Evolutionary conservation across 2,113 vertebrate genomes (phyloP).

Genomic region (Notothenia coriiceps): DNA sequence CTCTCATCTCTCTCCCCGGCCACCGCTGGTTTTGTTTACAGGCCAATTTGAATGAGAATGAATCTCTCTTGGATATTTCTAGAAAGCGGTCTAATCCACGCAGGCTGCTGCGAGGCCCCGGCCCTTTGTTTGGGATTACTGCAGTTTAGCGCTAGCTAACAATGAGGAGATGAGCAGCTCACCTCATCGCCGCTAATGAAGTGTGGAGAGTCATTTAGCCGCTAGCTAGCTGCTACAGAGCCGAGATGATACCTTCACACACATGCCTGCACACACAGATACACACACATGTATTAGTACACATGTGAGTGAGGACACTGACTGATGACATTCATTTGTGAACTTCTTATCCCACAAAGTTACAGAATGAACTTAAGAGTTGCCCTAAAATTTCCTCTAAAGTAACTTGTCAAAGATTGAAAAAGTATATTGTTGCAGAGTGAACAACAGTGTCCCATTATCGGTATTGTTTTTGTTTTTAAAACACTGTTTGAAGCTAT

Average conservation of each 20-base stretch:
- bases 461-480: neutral
- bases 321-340: conserved; percentile 29
- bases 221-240: conserved; percentile 87
- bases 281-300: conserved; percentile 18
- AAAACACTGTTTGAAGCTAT: neutral
- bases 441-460: neutral
- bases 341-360: conserved; percentile 17
- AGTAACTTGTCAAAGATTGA: conserved; percentile 23
- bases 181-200: conserved; percentile 99
- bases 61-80: conserved; percentile 87
- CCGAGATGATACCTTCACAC: conserved; percentile 76
- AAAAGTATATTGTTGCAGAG: conserved; percentile 3
- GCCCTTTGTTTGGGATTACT: conserved; percentile 99
- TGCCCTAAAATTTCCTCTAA: conserved; percentile 21
- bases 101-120: conserved; percentile 86
- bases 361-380: conserved; percentile 8
- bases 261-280: conserved; percentile 45
- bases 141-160: conserved; percentile 97
- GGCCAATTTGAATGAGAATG: conserved; percentile 99
- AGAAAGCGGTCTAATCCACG: conserved; percentile 75
- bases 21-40: conserved; percentile 97
- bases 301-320: conserved; percentile 24
- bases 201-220: conserved; percentile 98
- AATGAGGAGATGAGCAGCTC: conserved; percentile 98
- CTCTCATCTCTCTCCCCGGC: conserved; percentile 79